Conservation (phyloP, 1,140 invertebrate species). For the Orius laevigatus region DNA sequence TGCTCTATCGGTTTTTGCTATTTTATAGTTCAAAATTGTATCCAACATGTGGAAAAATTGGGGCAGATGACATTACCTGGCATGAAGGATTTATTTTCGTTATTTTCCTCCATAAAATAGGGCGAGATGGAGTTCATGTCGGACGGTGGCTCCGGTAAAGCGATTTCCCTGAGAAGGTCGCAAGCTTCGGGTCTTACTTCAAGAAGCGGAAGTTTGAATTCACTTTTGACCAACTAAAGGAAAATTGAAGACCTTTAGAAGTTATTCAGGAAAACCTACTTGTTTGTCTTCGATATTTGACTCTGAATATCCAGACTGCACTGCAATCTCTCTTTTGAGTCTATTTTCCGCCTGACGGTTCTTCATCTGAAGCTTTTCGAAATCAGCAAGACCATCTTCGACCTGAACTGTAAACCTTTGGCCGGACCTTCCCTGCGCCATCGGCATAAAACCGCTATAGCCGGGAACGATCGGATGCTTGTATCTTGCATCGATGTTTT, state of each 20-base stretch:
- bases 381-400: slow-evolving; percentile 46
- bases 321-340: slow-evolving; percentile 32
- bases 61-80: slow-evolving; percentile 18
- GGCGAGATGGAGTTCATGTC: slow-evolving; percentile 41
- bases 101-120: slow-evolving; percentile 45
- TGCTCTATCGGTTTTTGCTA: too few relatives aligned
- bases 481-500: slow-evolving; percentile 42
- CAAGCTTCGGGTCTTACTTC: slow-evolving; percentile 43
- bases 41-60: too few relatives aligned
- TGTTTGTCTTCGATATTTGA: slow-evolving; percentile 23
- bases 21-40: too few relatives aligned
- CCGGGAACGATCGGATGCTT: slow-evolving; percentile 49
- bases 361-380: slow-evolving; percentile 40
- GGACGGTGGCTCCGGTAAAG: slow-evolving; percentile 34
- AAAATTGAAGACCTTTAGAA: not conserved
- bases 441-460: slow-evolving; percentile 49
- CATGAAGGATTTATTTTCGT: slow-evolving; percentile 43
- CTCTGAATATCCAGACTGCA: slow-evolving; percentile 36
- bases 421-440: slow-evolving; percentile 38
- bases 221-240: slow-evolving; percentile 37
- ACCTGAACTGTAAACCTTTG: slow-evolving; percentile 46
- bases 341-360: slow-evolving; percentile 34
- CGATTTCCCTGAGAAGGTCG: slow-evolving; percentile 36
- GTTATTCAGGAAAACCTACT: not conserved
- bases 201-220: slow-evolving; percentile 45